Base-by-base conservation (phyloP, 2,113 vertebrate genomes). In the Varanus salvator region DNA sequence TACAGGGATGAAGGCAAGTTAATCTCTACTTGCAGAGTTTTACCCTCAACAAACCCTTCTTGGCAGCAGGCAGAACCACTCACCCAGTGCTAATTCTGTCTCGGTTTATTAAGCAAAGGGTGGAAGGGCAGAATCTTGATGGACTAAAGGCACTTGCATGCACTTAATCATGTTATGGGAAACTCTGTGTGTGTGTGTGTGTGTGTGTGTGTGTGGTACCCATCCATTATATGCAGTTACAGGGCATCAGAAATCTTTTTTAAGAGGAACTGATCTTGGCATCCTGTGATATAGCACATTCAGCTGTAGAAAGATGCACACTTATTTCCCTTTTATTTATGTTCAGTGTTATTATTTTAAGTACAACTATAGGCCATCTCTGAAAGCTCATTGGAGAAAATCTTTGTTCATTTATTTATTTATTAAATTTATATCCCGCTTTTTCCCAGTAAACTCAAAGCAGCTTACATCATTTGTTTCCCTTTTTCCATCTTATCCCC, bases 11-110 rank as follows among this genome's bases (percentile, higher is more conserved):
- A 99, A 97, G 97, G 97, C 94, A 97, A 97, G 96, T 97, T 99
- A 99, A 99, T 99, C 99, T 97, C 92, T 94, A 95, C 97, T 97
- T 98, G 98, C 97, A 98, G 98, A 96, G 98, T 98, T 98, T 99
- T 99, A 99, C 98, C 99, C 98, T 99, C 97, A 98, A 97, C 97
- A 99, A 99, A 98, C 99, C 98, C 98, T 97, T 97, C 97, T 97
- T 96, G 97, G 98, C 98, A 99, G 98, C 97, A 99, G 98, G 96
- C 94, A 92, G 97, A 97, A 96, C 96, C 97, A 98, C 97, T 98
- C 98, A 98, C 97, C 97, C 95, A 98, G 98, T 97, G 97, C 97
- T 99, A 98, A 99, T 98, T 98, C 97, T 98, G 98, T 99, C 98
- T 98, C 97, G 95, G 91, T 96, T 98, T 97, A 98, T 98, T 97